Base-by-base conservation (phyloP, 1,140 invertebrate species). In the Eupeodes corollae region DNA sequence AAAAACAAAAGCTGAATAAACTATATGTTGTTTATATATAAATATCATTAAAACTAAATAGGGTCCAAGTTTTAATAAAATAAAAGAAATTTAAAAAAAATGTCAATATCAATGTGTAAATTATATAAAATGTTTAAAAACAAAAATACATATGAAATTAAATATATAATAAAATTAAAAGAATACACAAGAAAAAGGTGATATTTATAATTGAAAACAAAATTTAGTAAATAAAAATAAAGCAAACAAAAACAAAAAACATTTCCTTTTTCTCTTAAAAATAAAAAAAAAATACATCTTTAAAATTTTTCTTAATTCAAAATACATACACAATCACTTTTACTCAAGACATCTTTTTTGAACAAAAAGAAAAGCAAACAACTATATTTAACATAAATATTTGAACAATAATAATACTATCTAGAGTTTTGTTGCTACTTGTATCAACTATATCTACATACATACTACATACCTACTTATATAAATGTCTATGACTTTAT, bases 41-140 rank as follows among this genome's bases (percentile, higher is more conserved):
- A 26, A 26, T 26, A 26, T 26, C 21, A 26, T 26, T 26, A 26
- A 49, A 61, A 61, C 61, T 48, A 61, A 61, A 54, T 62, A 62
- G 59, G 59, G 59, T 59, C 59, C 59, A 61, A 61, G 59, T 56
- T 61, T 61, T 54, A 59, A 61, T 55, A 53, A 52, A 33, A 46
- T 39, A 45, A 30, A 48, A 33, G 46, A 21, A 13, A 51, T 16
- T 32, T 21, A 54, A 58, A 44, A 55, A 58, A 47, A 50, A 53
- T 60, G 46, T 48, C 49, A 55, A 60, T 61, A 57, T 54, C 53
- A 51, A 61, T 52, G 55, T 55, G 51, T 50, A 55, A 50, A 50
- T 51, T 19, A 49, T n/a, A 32, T 15, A 53, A 48, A 57, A 58
- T 56, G 56, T 55, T 61, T 61, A 63, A 54, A 56, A 52, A 42